These are phyloP conservation scores for Poeciliopsis gracilis DNA, from an alignment of 2,797 vertebrate genomes.

Conservation along the genomic window DNA sequence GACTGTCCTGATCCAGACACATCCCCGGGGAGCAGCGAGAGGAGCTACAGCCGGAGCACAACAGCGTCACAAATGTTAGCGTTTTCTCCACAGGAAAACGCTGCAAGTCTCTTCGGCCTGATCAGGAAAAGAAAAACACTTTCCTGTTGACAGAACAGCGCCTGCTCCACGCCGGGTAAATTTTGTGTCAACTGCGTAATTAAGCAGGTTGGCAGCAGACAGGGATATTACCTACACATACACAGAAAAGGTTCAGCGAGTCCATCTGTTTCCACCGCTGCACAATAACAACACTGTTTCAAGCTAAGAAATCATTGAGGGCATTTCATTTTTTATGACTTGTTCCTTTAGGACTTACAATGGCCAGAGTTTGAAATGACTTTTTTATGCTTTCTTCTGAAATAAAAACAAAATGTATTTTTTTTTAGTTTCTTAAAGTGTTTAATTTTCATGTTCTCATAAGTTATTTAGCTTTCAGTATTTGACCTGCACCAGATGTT, in stretches of 20 bases:
- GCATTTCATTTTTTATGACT: constrained; percentile 30
- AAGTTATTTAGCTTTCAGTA: background rate
- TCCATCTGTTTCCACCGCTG: constrained; percentile 25
- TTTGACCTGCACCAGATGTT: background rate
- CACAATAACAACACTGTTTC: constrained; percentile 21
- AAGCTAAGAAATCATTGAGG: constrained; percentile 27
- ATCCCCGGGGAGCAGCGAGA: constrained; percentile 68
- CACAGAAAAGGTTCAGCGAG: constrained; percentile 28
- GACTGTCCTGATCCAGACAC: constrained; percentile 67
- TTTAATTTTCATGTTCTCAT: background rate
- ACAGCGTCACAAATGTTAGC: constrained; percentile 72
- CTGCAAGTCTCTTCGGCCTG: constrained; percentile 66
- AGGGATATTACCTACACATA: constrained; percentile 37
- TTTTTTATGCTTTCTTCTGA: constrained; percentile 1
- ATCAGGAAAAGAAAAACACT: constrained; percentile 68
- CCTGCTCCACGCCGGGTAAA: constrained; percentile 30
- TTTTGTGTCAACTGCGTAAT: constrained; percentile 50
- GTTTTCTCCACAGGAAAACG: constrained; percentile 79
- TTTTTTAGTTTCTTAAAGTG: background rate
- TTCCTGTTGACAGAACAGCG: constrained; percentile 64
- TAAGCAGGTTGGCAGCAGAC: constrained; percentile 49
- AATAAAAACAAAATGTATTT: background rate
- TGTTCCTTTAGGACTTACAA: constrained; percentile 3
- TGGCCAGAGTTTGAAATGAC: background rate
- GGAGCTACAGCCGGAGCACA: constrained; percentile 39